These are phyloP conservation scores for Amphipyra berbera DNA, from an alignment of 2,888 invertebrate genomes.

Conservation along the genomic window DNA sequence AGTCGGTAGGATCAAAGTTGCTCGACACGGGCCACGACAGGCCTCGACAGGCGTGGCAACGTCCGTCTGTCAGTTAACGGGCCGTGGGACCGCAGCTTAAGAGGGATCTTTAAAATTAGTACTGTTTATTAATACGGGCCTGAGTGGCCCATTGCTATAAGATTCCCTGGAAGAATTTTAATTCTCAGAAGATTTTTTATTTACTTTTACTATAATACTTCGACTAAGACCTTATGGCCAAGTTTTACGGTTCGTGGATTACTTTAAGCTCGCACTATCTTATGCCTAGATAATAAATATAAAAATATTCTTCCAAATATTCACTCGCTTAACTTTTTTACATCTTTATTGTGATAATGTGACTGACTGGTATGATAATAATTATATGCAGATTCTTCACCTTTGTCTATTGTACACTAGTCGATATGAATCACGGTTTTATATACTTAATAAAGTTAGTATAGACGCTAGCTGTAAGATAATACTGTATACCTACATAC, in stretches of 20 bases:
- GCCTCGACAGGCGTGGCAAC: too few species aligned
- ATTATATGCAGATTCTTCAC: slow-evolving; percentile 48
- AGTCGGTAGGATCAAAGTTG: too few species aligned
- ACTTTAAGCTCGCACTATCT: background rate
- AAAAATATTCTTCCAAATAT: slow-evolving; percentile 29
- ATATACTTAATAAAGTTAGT: slow-evolving; percentile 16
- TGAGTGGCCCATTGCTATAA: too few species aligned
- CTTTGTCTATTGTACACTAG: slow-evolving; percentile 42
- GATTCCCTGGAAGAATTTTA: too few species aligned
- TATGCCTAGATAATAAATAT: slow-evolving; percentile 12
- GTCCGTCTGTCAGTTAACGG: too few species aligned
- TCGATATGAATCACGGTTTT: slow-evolving; percentile 47
- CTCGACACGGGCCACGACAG: too few species aligned
- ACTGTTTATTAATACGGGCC: too few species aligned
- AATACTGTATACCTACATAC: slow-evolving; percentile 33
- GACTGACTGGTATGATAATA: slow-evolving; percentile 38
- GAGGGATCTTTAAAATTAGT: too few species aligned
- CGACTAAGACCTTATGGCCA: slow-evolving; percentile 9
- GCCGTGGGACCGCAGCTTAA: too few species aligned
- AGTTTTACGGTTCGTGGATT: slow-evolving; percentile 39
- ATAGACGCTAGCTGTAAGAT: slow-evolving; percentile 31
- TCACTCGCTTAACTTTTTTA: slow-evolving; percentile 23
- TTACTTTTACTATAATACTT: too few species aligned
- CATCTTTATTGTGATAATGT: slow-evolving; percentile 18
- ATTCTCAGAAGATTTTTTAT: too few species aligned